Conservation (phyloP, 2,888 invertebrate genomes). For the Calameuta idolon region DNA sequence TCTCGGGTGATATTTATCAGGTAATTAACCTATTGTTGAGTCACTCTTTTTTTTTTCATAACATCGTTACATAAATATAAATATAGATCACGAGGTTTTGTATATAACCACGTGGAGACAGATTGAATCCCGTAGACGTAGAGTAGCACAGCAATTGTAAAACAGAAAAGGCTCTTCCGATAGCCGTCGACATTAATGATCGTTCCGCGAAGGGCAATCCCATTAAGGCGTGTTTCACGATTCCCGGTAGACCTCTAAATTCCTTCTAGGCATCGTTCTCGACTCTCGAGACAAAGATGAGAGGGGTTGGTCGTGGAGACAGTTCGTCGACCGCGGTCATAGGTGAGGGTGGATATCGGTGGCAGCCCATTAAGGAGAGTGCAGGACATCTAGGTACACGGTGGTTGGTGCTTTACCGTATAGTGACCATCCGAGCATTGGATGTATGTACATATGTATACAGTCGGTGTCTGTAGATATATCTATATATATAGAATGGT, state of each 20-base stretch:
- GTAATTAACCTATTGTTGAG: background rate
- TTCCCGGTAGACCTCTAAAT: constrained; percentile 54
- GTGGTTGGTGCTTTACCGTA: constrained; percentile 23
- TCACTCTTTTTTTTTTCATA: background rate
- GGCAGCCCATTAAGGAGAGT: constrained; percentile 62
- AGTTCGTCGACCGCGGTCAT: constrained; percentile 18
- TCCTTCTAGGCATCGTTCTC: constrained; percentile 38
- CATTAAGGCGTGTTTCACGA: constrained; percentile 50
- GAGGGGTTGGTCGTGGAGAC: constrained; percentile 22
- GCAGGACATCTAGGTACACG: constrained; percentile 51
- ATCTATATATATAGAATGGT: background rate
- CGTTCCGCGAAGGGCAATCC: constrained; percentile 52
- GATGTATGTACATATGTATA: constrained; percentile 9
- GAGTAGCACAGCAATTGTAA: background rate
- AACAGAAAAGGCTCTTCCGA: background rate
- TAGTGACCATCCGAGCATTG: constrained; percentile 7
- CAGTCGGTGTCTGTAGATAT: constrained; percentile 10
- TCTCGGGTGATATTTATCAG: background rate
- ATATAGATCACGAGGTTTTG: background rate
- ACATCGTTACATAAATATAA: background rate
- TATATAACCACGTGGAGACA: background rate
- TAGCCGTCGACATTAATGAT: constrained; percentile 46
- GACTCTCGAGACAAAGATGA: constrained; percentile 36
- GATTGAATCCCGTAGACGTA: background rate
- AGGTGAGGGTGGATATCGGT: constrained; percentile 49